A percentile compares a stretch with the other conserved stretches of the same genome.
These are phyloP conservation scores for Gymnoscelis rufifasciata DNA, from an alignment of 2,888 invertebrate genomes.

Conservation along the genomic window DNA sequence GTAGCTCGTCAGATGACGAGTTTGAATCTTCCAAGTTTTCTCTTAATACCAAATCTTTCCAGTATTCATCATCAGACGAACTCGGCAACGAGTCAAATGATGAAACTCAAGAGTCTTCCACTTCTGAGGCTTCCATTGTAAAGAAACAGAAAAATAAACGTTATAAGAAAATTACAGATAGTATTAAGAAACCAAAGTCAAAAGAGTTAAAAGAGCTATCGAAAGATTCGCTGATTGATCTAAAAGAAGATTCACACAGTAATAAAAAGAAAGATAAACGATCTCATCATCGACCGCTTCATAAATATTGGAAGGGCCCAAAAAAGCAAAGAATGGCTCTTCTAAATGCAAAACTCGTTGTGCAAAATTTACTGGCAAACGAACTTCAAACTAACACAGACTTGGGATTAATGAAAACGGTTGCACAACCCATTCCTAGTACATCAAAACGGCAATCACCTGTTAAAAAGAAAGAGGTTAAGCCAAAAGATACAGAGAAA, in stretches of 20 bases:
- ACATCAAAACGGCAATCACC: conserved; percentile 64
- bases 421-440: conserved; percentile 70
- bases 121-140: conserved; percentile 54
- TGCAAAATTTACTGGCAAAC: conserved; percentile 94
- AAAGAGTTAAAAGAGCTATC: conserved; percentile 71
- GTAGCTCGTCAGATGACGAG: conserved; percentile 61
- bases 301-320: conserved; percentile 86
- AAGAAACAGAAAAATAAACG: conserved; percentile 65
- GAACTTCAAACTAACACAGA: conserved; percentile 87
- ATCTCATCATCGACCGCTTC: conserved; percentile 42
- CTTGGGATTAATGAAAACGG: conserved; percentile 74
- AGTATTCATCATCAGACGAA: conserved; percentile 68
- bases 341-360: conserved; percentile 90
- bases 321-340: conserved; percentile 93
- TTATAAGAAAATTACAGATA: conserved; percentile 63
- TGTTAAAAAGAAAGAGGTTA: conserved; percentile 62
- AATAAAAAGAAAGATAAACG: conserved; percentile 54
- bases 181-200: conserved; percentile 56
- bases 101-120: conserved; percentile 67
- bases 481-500: conserved; percentile 65
- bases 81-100: conserved; percentile 69
- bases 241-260: conserved; percentile 62
- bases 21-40: conserved; percentile 66
- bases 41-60: conserved; percentile 53
- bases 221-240: conserved; percentile 65